phyloP scores from a whole-genome alignment of 2,888 invertebrate species.

The Andrena haemorrhoa region DNA sequence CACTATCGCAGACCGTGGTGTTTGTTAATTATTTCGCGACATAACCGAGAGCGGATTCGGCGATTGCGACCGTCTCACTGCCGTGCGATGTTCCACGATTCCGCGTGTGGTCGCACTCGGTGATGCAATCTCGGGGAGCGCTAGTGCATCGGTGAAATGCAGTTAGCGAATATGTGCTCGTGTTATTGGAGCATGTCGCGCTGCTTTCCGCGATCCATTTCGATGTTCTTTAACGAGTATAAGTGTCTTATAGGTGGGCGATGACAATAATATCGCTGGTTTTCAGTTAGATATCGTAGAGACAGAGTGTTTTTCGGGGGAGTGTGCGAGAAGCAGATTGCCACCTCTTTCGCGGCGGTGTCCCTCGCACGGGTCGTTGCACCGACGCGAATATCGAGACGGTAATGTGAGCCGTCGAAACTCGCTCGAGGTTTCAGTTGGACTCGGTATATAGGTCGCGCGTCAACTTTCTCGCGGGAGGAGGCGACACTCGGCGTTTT shows the following conservation, averaged over 20 bases:
- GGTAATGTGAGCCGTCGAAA: not conserved
- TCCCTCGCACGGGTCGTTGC: not conserved
- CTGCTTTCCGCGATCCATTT: not conserved
- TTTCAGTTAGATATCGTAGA: too few species aligned
- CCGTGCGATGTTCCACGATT: not conserved
- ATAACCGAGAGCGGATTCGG: slow-evolving; percentile 2
- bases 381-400: not conserved
- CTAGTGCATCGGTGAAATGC: not conserved
- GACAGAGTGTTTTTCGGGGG: too few species aligned
- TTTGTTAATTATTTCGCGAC: slow-evolving; percentile 35
- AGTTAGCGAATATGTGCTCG: not conserved
- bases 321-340: not conserved
- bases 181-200: not conserved
- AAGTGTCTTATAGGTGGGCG: too few species aligned
- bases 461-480: slow-evolving; percentile 11
- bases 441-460: slow-evolving; percentile 10
- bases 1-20: not conserved
- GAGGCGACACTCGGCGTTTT: slow-evolving; percentile 15
- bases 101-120: not conserved
- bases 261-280: not conserved
- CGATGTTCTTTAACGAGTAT: too few species aligned
- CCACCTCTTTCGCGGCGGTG: not conserved
- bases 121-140: slow-evolving; percentile 9
- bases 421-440: not conserved
- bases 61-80: slow-evolving; percentile 6